Conservation (phyloP, 2,113 vertebrate genomes). For the Ailuropoda melanoleuca region DNA sequence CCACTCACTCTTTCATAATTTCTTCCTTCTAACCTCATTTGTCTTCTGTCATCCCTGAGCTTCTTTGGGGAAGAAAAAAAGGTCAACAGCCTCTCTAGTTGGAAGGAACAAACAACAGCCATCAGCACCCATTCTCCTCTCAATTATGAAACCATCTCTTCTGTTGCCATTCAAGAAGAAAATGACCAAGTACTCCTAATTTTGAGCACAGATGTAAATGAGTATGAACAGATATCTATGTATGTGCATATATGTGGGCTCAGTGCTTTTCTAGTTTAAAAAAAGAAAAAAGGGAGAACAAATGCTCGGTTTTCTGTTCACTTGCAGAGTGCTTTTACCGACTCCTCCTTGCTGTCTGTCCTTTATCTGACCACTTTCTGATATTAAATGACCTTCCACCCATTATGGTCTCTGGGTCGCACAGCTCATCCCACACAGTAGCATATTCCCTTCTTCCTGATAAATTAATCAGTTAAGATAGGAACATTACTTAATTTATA, state of each 20-base stretch:
- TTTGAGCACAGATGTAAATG: neutral
- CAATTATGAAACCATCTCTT: neutral
- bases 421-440: neutral
- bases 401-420: neutral
- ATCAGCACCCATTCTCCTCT: neutral
- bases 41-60: constrained; percentile 13
- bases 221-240: neutral
- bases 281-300: neutral
- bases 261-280: neutral
- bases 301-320: neutral
- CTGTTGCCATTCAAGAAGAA: neutral
- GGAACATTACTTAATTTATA: neutral
- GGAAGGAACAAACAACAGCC: neutral
- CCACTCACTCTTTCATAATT: neutral
- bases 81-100: neutral
- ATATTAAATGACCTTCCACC: neutral
- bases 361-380: neutral
- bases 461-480: neutral
- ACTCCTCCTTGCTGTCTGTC: neutral
- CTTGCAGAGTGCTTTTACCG: neutral
- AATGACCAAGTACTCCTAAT: neutral
- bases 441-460: neutral
- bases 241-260: neutral
- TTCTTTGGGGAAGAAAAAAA: neutral
- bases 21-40: neutral